Conservation (phyloP, 1,140 invertebrate genomes). For the Coelopa frigida region DNA sequence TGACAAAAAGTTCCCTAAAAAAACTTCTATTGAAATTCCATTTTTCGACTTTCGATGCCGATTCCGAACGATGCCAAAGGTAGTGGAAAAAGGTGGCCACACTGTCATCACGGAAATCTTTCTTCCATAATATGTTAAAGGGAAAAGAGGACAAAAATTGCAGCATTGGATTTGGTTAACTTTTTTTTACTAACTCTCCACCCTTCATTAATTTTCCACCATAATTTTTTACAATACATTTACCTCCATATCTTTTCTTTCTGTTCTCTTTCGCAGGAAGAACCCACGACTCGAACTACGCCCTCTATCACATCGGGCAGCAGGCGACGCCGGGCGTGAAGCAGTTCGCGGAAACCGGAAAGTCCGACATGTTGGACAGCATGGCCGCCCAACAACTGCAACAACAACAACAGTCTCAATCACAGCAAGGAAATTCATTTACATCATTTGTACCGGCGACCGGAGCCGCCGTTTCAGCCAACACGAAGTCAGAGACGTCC, state of each 20-base stretch:
- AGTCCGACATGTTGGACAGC: slow-evolving; percentile 61
- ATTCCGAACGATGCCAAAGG: no score
- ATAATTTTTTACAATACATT: background rate
- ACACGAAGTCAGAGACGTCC: background rate
- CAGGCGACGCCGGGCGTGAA: slow-evolving; percentile 66
- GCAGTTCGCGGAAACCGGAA: slow-evolving; percentile 75
- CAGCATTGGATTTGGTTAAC: background rate
- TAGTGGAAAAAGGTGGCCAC: no score
- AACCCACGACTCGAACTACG: slow-evolving; percentile 73
- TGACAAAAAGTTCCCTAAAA: no score
- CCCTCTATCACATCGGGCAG: slow-evolving; percentile 70
- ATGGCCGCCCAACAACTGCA: slow-evolving; percentile 46
- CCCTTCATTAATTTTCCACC: background rate
- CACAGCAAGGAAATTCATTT: slow-evolving; percentile 11
- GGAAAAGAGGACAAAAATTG: no score
- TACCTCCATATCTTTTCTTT: no score
- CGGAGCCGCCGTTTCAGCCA: background rate
- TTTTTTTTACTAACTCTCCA: background rate
- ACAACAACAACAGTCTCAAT: slow-evolving; percentile 23
- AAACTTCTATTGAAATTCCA: no score
- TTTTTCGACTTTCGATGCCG: no score
- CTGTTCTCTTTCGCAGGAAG: slow-evolving; percentile 54
- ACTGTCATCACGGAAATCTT: no score
- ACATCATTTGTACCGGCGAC: background rate
- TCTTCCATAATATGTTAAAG: no score